Evolutionary conservation across 2,888 invertebrate genomes (phyloP), one percentile per base, ranked within the genome.

Genomic region (Xylota sylvarum): DNA sequence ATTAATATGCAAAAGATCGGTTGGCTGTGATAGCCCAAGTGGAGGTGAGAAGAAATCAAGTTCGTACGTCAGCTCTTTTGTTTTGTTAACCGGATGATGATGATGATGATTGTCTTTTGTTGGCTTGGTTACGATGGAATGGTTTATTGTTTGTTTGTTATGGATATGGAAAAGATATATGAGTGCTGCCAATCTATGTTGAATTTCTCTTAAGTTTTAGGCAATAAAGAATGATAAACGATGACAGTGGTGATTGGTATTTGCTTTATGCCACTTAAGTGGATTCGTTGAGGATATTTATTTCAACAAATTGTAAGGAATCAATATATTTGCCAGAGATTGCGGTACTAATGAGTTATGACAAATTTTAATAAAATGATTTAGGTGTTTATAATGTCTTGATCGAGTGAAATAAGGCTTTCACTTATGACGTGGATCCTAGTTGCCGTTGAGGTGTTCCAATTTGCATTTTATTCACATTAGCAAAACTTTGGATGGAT

Each of bases 1-100:
- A 86, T 82, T 86, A 86, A 86, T 86, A 86, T 82, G 62, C 77
- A 77, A 73, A 76, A 64, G 86, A 81, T 86, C 55, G 62, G 12
- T 7, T 60, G 60, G 40, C 6, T 14, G 30, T 37, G 81, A 77
- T 76, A 67, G 48, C 12, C n/a, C 48, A 30, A 30, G 5, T 2
- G 7, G 50, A 69, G 67, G 70, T 77, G 81, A 60, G 52, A 70
- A 74, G 37, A 67, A 50, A 56, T 65, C 58, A 17, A 77, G 81
- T 81, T 86, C 65, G 76, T 14, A 55, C 37, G 5, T 27, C 73
- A 82, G 62, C 81, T 86, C 86, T 73, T 86, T 82, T 81, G 81
- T 82, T 73, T 74, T 55, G 9, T 3, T 6, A 23, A 9, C 1
- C 4, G 4, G 6, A 30, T 5, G 55, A n/a, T n/a, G n/a, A n/a